Conservation (phyloP, 1,140 invertebrate genomes). For the Rhagoletis zephyria region DNA sequence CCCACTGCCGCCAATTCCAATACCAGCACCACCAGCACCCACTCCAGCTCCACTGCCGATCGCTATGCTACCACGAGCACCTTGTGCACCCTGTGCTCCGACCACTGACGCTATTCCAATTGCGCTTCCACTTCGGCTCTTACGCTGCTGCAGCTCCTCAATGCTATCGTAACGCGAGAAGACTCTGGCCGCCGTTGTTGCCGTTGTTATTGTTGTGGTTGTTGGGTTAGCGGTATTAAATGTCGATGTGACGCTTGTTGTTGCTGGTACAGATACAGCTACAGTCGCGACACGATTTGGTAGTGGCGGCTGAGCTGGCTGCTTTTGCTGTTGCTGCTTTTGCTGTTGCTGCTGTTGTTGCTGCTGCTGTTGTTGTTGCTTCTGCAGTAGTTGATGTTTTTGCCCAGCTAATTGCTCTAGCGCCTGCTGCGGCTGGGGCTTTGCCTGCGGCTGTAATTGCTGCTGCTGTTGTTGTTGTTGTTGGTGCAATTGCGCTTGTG, state of each 20-base stretch:
- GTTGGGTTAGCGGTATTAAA: neutral
- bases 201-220: constrained; percentile 62
- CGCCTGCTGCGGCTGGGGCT: neutral
- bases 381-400: constrained; percentile 16
- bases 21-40: constrained; percentile 58
- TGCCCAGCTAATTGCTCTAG: neutral
- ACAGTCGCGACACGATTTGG: neutral
- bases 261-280: neutral
- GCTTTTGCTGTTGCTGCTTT: constrained; percentile 24
- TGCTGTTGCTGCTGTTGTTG: neutral
- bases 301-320: neutral
- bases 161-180: constrained; percentile 72
- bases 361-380: constrained; percentile 71
- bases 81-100: constrained; percentile 54
- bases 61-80: constrained; percentile 56
- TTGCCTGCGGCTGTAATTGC: neutral
- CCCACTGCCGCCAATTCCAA: neutral
- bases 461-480: constrained; percentile 24
- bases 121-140: constrained; percentile 71
- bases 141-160: constrained; percentile 68
- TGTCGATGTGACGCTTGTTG: constrained; percentile 1
- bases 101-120: constrained; percentile 65
- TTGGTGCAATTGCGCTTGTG: neutral
- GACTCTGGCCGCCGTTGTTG: constrained; percentile 72
- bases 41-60: constrained; percentile 17